Conservation (phyloP, 2,113 vertebrate genomes). For the Herpetotheres cachinnans region DNA sequence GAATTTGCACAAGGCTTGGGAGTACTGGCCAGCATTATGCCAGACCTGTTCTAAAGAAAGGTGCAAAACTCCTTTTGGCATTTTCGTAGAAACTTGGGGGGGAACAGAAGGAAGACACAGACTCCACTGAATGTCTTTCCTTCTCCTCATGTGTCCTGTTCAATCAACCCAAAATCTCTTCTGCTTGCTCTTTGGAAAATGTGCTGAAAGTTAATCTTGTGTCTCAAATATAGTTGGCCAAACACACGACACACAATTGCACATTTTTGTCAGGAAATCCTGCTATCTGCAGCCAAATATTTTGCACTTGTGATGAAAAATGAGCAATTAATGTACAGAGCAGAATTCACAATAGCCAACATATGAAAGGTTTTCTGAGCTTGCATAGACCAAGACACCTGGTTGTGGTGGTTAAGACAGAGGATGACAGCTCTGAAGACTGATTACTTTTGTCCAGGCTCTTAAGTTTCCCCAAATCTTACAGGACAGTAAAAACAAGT, state of each 20-base stretch:
- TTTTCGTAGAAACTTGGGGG: background rate
- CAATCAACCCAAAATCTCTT: background rate
- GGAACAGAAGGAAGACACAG: background rate
- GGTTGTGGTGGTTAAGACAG: background rate
- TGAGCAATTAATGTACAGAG: constrained; percentile 24
- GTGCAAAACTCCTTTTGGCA: background rate
- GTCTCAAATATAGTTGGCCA: background rate
- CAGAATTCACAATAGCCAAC: background rate
- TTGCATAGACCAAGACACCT: background rate
- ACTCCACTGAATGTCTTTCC: background rate
- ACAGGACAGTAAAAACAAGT: background rate
- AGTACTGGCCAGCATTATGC: background rate
- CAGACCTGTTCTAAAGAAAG: constrained; percentile 15
- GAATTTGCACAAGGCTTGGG: background rate
- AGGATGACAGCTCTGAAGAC: background rate
- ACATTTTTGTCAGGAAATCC: constrained; percentile 32
- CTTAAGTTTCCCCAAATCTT: background rate
- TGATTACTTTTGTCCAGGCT: background rate
- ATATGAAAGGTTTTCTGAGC: background rate
- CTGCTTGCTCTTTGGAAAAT: background rate
- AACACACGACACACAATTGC: background rate
- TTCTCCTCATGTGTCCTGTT: background rate
- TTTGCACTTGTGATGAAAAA: constrained; percentile 32
- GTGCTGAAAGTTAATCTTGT: constrained; percentile 26
- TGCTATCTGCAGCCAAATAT: background rate